Base-by-base conservation (phyloP, 2,113 vertebrate species). In the Anser cygnoides region DNA sequence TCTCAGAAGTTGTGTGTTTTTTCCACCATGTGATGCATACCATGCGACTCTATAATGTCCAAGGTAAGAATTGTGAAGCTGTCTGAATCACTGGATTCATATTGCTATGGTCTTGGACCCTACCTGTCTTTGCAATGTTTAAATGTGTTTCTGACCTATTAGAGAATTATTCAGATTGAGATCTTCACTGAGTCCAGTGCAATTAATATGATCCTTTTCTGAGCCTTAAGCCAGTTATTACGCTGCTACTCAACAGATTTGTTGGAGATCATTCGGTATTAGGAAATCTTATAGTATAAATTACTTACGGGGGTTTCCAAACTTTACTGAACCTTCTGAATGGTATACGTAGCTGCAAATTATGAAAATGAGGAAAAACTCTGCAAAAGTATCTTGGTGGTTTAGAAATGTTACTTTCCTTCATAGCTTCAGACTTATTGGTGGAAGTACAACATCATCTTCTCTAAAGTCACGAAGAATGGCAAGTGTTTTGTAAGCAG, bases 1-100 rank as follows among this genome's bases (percentile, higher is more conserved):
- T 98, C 95, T 99, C 98, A 31, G 99, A 99, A 87, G 98, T 99
- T 95, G 98, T 98, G 74, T 98, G 98, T 90, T 98, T 97, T 95
- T 98, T 98, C 76, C 95, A 89, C 50, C 99, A 99, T 5, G 87
- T 99, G 81, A 98, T 98, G 22, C 99, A 99, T 93, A 98, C 96
- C 8, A 75, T 98, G 20, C 97, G 99, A 23, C 97, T 99, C 9
- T 99, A 98, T 90, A 98, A 99, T 75, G 74, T 98, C 44, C 98
- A 98, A 5, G 99, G 99, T 99, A 98, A 98, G 97, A 43, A 4
- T 0, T 90, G 28, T 76, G 61, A 78, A 93, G 75, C 63, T 63
- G 5, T 72, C 22, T 91, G 1, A 54, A 20, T 91, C 8, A 14
- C 13, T 20, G 67, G 18, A 28, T 79, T 66, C 49, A n/a, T 23